phyloP scores from a whole-genome alignment of 2,113 vertebrate genomes.

The Platysteira castanea region DNA sequence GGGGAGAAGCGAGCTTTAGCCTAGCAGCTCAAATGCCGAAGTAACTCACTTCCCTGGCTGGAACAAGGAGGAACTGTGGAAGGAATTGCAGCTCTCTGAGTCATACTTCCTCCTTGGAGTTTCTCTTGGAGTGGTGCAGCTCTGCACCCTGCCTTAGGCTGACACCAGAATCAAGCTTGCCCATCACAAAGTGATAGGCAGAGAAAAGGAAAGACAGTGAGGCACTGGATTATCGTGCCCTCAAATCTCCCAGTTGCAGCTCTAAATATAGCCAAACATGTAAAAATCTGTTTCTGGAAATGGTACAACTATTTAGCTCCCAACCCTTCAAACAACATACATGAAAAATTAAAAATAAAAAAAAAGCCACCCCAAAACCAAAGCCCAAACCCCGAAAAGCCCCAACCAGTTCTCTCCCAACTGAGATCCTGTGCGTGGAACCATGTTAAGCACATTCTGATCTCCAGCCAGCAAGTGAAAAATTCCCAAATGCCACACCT shows the following conservation, averaged over 20 bases:
- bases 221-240: neutral
- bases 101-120: constrained; percentile 58
- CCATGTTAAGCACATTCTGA: constrained; percentile 44
- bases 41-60: constrained; percentile 36
- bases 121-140: constrained; percentile 54
- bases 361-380: neutral
- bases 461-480: constrained; percentile 52
- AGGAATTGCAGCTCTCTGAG: constrained; percentile 61
- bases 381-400: neutral
- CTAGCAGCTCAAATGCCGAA: neutral
- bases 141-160: constrained; percentile 32
- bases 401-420: neutral
- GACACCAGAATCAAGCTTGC: neutral
- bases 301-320: constrained; percentile 34
- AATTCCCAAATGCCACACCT: constrained; percentile 65
- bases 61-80: constrained; percentile 55
- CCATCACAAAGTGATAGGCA: neutral
- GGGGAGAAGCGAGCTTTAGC: neutral
- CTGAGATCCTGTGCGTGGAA: neutral
- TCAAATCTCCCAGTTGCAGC: neutral
- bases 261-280: constrained; percentile 56
- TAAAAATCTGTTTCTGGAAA: constrained; percentile 52
- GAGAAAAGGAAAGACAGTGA: neutral
- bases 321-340: constrained; percentile 1
- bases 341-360: neutral